phyloP scores from a whole-genome alignment of 1,140 invertebrate species.

The Psix sp. region DNA sequence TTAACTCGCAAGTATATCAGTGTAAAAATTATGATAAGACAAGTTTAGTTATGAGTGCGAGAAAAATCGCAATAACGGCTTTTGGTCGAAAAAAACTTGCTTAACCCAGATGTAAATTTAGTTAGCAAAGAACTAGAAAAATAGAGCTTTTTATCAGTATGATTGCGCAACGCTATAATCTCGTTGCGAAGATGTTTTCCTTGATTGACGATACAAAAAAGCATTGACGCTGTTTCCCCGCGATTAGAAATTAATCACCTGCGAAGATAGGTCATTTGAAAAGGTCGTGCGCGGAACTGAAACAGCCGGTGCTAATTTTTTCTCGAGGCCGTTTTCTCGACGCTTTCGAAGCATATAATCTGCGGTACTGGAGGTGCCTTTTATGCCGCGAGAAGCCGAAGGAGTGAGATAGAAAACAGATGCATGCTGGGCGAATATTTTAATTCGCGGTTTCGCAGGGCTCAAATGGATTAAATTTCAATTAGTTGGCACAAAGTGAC shows the following conservation, averaged over 20 bases:
- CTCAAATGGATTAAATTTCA: constrained; percentile 1
- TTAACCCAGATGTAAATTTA: too few species aligned
- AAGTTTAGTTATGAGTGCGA: too few species aligned
- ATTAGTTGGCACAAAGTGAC: not conserved
- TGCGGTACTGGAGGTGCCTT: constrained; percentile 22
- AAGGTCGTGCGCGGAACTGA: constrained; percentile 51
- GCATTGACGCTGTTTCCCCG: constrained; percentile 19
- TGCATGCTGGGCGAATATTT: constrained; percentile 8
- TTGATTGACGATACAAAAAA: constrained; percentile 29
- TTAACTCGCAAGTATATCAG: too few species aligned
- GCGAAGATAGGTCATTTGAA: constrained; percentile 48
- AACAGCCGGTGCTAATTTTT: constrained; percentile 44
- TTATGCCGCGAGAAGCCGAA: constrained; percentile 9
- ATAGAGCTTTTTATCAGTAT: constrained; percentile 8
- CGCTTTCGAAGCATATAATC: constrained; percentile 45
- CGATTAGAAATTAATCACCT: constrained; percentile 55
- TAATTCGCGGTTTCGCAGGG: constrained; percentile 3
- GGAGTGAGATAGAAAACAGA: not conserved
- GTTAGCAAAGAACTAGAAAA: too few species aligned
- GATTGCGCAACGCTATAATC: constrained; percentile 26
- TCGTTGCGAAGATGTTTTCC: not conserved
- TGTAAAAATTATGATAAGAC: too few species aligned
- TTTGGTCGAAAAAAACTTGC: too few species aligned
- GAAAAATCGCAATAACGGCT: too few species aligned
- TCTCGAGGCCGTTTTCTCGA: constrained; percentile 49